These are phyloP conservation scores for Lophotriccus pileatus DNA, from an alignment of 2,797 vertebrate species.

Conservation along the genomic window DNA sequence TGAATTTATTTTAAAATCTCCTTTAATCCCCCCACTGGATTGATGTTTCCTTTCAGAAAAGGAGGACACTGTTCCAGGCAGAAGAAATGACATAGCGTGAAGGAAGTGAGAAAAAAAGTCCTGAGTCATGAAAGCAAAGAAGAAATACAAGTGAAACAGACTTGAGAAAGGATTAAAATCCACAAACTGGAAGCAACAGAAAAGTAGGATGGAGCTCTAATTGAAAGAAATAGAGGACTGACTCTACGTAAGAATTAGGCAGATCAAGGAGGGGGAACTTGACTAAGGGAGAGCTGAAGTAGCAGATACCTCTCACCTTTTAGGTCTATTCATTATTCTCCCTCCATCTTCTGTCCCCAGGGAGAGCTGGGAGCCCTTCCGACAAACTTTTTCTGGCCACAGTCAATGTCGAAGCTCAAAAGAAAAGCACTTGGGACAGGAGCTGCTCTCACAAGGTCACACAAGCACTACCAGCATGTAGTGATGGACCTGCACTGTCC, in stretches of 20 bases:
- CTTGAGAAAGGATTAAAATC: not conserved
- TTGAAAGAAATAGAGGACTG: not conserved
- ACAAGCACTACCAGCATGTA: not conserved
- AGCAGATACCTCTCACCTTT: slow-evolving; percentile 6
- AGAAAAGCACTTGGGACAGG: not conserved
- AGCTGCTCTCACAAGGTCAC: not conserved
- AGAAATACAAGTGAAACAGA: not conserved
- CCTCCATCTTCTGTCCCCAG: not conserved
- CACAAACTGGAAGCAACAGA: not conserved
- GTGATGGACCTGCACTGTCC: not conserved
- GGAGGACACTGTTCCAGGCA: not conserved
- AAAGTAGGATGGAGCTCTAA: slow-evolving; percentile 26
- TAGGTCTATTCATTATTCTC: not conserved
- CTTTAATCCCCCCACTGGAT: not conserved
- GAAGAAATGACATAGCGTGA: slow-evolving; percentile 23
- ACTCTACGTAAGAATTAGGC: not conserved
- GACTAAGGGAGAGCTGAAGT: not conserved
- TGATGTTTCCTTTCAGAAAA: slow-evolving; percentile 31
- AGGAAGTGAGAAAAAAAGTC: not conserved
- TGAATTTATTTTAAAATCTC: slow-evolving; percentile 19
- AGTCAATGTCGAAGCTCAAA: not conserved
- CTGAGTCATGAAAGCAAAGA: slow-evolving; percentile 44
- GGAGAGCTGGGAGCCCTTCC: not conserved
- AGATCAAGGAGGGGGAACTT: not conserved
- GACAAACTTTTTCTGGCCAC: not conserved